Base-by-base conservation (phyloP, 2,797 vertebrate species). In the Eulemur mongoz region DNA sequence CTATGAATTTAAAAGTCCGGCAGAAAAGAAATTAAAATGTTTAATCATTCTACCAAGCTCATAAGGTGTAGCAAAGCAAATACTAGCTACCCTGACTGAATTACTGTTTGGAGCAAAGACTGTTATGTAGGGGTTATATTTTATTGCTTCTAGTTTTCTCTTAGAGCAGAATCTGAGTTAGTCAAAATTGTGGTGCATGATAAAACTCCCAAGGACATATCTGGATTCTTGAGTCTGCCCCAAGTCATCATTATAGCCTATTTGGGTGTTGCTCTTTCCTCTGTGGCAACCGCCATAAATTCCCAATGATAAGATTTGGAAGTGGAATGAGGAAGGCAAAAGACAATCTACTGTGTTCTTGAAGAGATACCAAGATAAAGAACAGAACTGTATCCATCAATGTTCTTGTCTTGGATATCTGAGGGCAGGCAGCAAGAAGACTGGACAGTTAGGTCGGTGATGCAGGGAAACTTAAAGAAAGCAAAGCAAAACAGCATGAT, bases 241-340 rank as follows among this genome's bases (percentile, higher is more conserved):
- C 91, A 59, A 89, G 86, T 85, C 67, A 94, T 96, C 97, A 96
- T 92, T 94, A 94, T 5, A 88, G 83, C n/a, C 38, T 95, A 75
- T 96, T 93, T 96, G 90, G 79, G 61, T 73, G 96, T 95, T 86
- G 43, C 50, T 80, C 79, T 97, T 93, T 97, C 45, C 76, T 91
- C 72, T 73, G 54, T 63, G 13, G 89, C 82, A 93, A 93, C 32
- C 95, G 61, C 91, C 96, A 79, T 96, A 96, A 98, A 98, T 97
- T 97, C 96, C 61, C 54, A 52, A 20, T 88, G 92, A 76, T 79
- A 95, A 48, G 2, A 94, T 85, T 35, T 38, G 67, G 70, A 91
- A 54, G 81, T 30, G 7, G 1, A 95, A 91, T 50, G 85, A 95
- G 27, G 20, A 95, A 97, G 52, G 38, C 38, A 23, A 97, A 81